Percentiles rank a stretch among this genome's conserved stretches.
Evolutionary conservation across 2,888 invertebrate species (phyloP).

Genomic region (Dolichopus griseipennis): DNA sequence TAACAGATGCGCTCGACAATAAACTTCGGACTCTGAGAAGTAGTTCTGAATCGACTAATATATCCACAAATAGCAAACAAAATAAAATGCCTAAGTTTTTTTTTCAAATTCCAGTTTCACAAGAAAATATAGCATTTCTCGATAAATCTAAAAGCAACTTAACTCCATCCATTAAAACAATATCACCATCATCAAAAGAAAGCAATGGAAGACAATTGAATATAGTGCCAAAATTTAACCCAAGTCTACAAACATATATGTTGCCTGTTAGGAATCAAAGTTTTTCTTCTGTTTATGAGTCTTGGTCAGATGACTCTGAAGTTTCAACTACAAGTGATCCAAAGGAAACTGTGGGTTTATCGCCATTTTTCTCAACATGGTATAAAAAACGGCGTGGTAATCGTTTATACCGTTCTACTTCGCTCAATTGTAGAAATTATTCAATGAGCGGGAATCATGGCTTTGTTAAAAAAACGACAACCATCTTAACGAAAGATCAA

Average conservation of each 20-base stretch:
- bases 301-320: slow-evolving; percentile 33
- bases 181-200: slow-evolving; percentile 17
- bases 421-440: slow-evolving; percentile 43
- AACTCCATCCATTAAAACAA: slow-evolving; percentile 26
- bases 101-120: slow-evolving; percentile 35
- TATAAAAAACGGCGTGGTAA: slow-evolving; percentile 42
- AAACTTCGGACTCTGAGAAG: slow-evolving; percentile 67
- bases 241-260: slow-evolving; percentile 27
- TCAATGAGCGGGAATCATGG: slow-evolving; percentile 25
- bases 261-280: slow-evolving; percentile 20
- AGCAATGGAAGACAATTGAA: slow-evolving; percentile 15
- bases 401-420: slow-evolving; percentile 41
- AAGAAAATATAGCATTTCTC: slow-evolving; percentile 61
- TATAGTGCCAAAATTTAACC: slow-evolving; percentile 13
- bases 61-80: slow-evolving; percentile 40
- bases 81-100: slow-evolving; percentile 23
- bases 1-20: slow-evolving; percentile 77
- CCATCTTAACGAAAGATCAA: slow-evolving; percentile 57
- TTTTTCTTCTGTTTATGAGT: slow-evolving; percentile 35
- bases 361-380: slow-evolving; percentile 40
- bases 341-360: slow-evolving; percentile 38
- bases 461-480: slow-evolving; percentile 34
- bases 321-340: slow-evolving; percentile 39
- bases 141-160: slow-evolving; percentile 53
- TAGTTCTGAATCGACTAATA: slow-evolving; percentile 55